Base-by-base conservation (phyloP, 2,113 vertebrate genomes). In the Tachuris rubrigastra region DNA sequence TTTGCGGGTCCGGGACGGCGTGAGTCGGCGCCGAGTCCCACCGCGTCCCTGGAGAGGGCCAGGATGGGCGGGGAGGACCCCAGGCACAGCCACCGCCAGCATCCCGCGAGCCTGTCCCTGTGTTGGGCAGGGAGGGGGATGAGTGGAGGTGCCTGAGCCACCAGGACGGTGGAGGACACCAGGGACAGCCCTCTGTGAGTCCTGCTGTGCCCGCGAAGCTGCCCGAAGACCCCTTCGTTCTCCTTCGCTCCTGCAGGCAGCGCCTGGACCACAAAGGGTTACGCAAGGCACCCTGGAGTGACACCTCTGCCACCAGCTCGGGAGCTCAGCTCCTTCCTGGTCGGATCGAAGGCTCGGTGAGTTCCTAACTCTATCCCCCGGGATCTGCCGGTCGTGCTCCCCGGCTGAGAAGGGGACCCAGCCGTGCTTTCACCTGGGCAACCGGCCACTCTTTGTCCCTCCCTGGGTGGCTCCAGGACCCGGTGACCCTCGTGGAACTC, bases 321-420 rank as follows among this genome's bases (percentile, higher is more conserved):
- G 47, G 88, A 87, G 76, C 87, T 81, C 68, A 11, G 85, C 95
- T 97, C 87, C 96, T 97, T 97, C 96, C 96, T 97, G 96, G 90
- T 96, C 92, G 25, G 87, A 90, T 76, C 84, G 15, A 16, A 83
- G 31, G 24, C 82, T 83, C 42, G 95, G 96, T 94, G 93, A 97
- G 90, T 96, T 56, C 65, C 72, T 46, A 30, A 63, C 21, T 31
- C 52, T 27, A 65, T 87, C 23, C 37, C 87, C 24, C 10, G 28
- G 50, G 85, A 72, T 39, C 71, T 74, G 22, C 39, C 2, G 8
- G 47, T 37, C 19, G 47, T 5, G 21, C n/a, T 86, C 33, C 56
- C 72, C 20, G 1, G 27, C 25, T 37, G 46, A n/a, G 22, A 19
- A 53, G 0, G 65, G 23, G 9, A 79, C 75, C 53, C 68, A 27